These are phyloP conservation scores for Olivierus martensii DNA, from an alignment of 1,140 invertebrate genomes.

Conservation along the genomic window DNA sequence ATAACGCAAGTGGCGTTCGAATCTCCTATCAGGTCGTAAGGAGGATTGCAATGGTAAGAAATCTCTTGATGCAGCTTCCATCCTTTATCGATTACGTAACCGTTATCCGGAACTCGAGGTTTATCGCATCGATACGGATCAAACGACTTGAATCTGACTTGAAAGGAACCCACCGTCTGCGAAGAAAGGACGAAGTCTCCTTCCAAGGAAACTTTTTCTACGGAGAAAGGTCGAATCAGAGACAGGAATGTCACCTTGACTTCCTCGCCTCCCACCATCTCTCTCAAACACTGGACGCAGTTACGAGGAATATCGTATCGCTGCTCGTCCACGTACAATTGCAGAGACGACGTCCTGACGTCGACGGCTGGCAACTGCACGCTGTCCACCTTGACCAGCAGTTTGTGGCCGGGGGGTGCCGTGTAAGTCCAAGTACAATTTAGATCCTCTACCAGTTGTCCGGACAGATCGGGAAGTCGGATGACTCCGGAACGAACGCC, in stretches of 20 bases:
- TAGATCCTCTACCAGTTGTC: background rate
- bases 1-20: conserved; percentile 5
- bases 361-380: conserved; percentile 9
- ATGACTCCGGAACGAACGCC: conserved; percentile 11
- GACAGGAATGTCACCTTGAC: conserved; percentile 13
- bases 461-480: conserved; percentile 6
- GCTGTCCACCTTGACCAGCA: conserved; percentile 14
- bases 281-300: conserved; percentile 16
- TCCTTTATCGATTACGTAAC: conserved; percentile 8
- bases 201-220: too few relatives aligned
- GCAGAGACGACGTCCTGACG: background rate
- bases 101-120: conserved; percentile 11
- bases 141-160: conserved; percentile 16
- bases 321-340: conserved; percentile 11
- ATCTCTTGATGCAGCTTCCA: conserved; percentile 8
- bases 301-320: conserved; percentile 11
- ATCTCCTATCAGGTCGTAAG: conserved; percentile 15
- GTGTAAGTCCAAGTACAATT: conserved; percentile 15
- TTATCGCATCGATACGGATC: conserved; percentile 13
- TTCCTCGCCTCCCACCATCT: conserved; percentile 10
- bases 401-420: conserved; percentile 13
- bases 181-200: too few relatives aligned
- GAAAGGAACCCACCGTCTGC: conserved; percentile 1
- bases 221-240: background rate
- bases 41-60: conserved; percentile 12